A percentile compares a stretch with the other conserved stretches of the same genome.
Conservation (phyloP, 2,888 invertebrate genomes). For the Drosophila seclusa region DNA sequence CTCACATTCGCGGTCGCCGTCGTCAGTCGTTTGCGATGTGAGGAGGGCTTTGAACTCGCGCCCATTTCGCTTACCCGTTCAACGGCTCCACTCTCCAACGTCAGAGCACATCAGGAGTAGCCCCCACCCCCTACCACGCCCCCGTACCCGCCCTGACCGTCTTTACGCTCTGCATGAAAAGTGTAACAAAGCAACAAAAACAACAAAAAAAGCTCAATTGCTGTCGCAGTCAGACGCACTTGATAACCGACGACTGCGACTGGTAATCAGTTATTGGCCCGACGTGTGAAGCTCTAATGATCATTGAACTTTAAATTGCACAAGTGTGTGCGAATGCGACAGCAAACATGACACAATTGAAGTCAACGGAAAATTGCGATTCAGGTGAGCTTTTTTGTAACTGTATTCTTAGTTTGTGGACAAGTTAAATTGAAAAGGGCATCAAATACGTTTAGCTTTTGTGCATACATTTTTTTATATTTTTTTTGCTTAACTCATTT, state of each 20-base stretch:
- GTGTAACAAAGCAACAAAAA: slow-evolving; percentile 39
- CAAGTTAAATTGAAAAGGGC: background rate
- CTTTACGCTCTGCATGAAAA: slow-evolving; percentile 30
- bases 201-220: slow-evolving; percentile 12
- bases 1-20: slow-evolving; percentile 20
- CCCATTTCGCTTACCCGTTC: slow-evolving; percentile 42
- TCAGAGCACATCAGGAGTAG: slow-evolving; percentile 1
- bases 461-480: background rate
- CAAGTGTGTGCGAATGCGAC: slow-evolving; percentile 37
- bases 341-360: background rate
- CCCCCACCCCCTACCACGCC: background rate
- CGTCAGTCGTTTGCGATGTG: slow-evolving; percentile 14
- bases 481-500: slow-evolving; percentile 9
- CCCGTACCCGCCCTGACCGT: background rate
- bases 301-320: slow-evolving; percentile 71
- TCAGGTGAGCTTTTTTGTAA: slow-evolving; percentile 9
- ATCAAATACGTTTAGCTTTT: background rate
- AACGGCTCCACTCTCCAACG: slow-evolving; percentile 23
- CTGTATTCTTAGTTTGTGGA: background rate
- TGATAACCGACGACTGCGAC: slow-evolving; percentile 44
- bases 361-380: slow-evolving; percentile 6
- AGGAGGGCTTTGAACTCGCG: slow-evolving; percentile 62
- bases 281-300: slow-evolving; percentile 55
- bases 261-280: slow-evolving; percentile 69
- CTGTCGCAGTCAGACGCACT: slow-evolving; percentile 8